Percentiles rank a stretch among this genome's conserved stretches.
Evolutionary conservation across 2,888 invertebrate species (phyloP).

Genomic region (Entomobrya proxima): DNA sequence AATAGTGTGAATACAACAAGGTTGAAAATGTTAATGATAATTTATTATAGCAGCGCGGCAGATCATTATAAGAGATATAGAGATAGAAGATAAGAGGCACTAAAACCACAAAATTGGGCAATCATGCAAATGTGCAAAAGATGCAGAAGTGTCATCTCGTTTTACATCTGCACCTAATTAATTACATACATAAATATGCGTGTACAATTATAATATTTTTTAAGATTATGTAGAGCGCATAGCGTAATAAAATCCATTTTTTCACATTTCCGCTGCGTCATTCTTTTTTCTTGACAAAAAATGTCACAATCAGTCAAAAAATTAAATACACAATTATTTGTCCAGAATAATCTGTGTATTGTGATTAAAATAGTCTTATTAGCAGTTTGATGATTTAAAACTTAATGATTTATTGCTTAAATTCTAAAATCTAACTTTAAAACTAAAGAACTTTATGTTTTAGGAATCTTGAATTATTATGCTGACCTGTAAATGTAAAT

Average conservation of each 20-base stretch:
- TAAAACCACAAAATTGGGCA: slow-evolving; percentile 45
- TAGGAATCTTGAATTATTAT: no score
- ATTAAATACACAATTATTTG: slow-evolving; percentile 42
- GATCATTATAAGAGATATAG: background rate
- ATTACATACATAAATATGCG: background rate
- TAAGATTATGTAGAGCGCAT: background rate
- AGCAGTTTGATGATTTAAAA: slow-evolving; percentile 7
- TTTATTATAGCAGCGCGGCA: background rate
- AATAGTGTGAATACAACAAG: background rate
- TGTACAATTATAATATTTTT: background rate
- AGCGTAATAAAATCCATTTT: slow-evolving; percentile 2
- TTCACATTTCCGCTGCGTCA: background rate
- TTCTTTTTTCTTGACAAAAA: background rate
- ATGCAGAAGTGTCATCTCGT: background rate
- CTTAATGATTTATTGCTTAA: no score
- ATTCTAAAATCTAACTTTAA: no score
- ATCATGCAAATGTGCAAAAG: slow-evolving; percentile 9
- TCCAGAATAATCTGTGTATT: background rate
- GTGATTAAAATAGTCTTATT: slow-evolving; percentile 12
- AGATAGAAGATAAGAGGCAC: slow-evolving; percentile 45
- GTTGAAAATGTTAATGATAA: background rate
- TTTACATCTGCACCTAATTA: background rate
- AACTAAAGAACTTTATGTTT: no score
- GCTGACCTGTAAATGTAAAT: no score
- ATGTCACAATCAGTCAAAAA: slow-evolving; percentile 39